Evolutionary conservation across 2,797 vertebrate species (phyloP), one percentile per base, ranked within the genome.

Genomic region (Chaetodon trifasciatus): DNA sequence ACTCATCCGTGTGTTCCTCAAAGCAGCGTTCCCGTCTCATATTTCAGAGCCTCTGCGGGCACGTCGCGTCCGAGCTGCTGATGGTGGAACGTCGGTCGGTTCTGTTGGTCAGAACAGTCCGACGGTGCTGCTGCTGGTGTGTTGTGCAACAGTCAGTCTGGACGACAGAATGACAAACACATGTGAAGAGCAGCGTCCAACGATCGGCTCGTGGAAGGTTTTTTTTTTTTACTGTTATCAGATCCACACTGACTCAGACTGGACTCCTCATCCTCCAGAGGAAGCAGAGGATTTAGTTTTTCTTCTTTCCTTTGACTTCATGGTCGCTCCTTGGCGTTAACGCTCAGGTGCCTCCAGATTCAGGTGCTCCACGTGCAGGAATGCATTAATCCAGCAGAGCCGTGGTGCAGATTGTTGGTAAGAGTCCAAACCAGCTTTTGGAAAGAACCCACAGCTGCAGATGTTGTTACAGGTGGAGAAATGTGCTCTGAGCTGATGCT

Each of bases 141-240:
- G 19, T 15, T 23, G 65, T n/a, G 19, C 46, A 44, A 17, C 5
- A 35, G 5, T 35, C 42, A 8, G 28, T 35, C 24, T 24, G 28
- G 62, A 32, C 12, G 15, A 52, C 19, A 66, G 23, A 73, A 66
- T 78, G 1, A 39, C 62, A 53, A 46, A 68, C 23, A 58, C 5
- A 6, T 12, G 50, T 28, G 7, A 17, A 67, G 28, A 63, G 52
- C 42, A 64, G 65, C 17, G 6, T 19, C 47, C 75, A 56, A 11
- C 24, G 6, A 9, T 19, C 49, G 28, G 28, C 28, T 28, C 28
- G 28, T 28, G 28, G 28, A 28, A 28, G 28, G 28, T 28, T 28
- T 28, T 28, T 28, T 28, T 28, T 28, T n/a, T n/a, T n/a, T n/a
- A 28, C 28, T 32, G 13, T 56, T 2, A 55, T 56, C 9, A 46